Evolutionary conservation across 2,888 invertebrate species (phyloP).

Genomic region (Brachyptera putata): DNA sequence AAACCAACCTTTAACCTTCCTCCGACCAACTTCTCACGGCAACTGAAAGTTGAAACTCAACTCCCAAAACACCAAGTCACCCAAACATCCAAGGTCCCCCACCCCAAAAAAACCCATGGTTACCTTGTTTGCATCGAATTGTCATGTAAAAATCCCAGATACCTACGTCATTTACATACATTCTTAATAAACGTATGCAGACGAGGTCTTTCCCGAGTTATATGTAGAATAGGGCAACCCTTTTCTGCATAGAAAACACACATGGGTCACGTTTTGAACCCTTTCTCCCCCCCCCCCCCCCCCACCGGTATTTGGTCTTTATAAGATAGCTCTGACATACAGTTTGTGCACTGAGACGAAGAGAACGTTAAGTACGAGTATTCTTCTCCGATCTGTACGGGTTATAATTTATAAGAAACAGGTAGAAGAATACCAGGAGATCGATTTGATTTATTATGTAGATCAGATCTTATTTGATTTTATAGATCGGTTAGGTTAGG

Average conservation of each 20-base stretch:
- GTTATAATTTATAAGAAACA: neutral
- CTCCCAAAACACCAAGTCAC: neutral
- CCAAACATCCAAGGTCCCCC: neutral
- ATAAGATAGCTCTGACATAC: neutral
- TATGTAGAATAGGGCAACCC: neutral
- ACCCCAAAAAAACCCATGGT: neutral
- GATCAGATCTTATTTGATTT: too few species aligned
- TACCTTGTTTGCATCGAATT: slow-evolving; percentile 6
- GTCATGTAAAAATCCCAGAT: slow-evolving; percentile 11
- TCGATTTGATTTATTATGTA: too few species aligned
- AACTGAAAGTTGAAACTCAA: too few species aligned
- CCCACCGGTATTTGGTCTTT: too few species aligned
- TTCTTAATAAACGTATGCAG: slow-evolving; percentile 9
- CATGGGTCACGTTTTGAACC: neutral
- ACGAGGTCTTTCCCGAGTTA: neutral
- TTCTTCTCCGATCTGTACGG: slow-evolving; percentile 6
- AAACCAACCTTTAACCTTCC: too few species aligned
- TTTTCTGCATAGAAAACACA: slow-evolving; percentile 2
- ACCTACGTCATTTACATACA: slow-evolving; percentile 17
- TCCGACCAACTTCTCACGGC: too few species aligned
- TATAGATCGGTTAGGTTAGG: too few species aligned
- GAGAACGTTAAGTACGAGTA: slow-evolving; percentile 26
- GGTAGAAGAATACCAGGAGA: too few species aligned
- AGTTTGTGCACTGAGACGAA: slow-evolving; percentile 15
- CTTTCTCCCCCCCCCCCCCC: too few species aligned